Conservation (phyloP, 2,113 vertebrate species). For the Callaeas wilsoni region DNA sequence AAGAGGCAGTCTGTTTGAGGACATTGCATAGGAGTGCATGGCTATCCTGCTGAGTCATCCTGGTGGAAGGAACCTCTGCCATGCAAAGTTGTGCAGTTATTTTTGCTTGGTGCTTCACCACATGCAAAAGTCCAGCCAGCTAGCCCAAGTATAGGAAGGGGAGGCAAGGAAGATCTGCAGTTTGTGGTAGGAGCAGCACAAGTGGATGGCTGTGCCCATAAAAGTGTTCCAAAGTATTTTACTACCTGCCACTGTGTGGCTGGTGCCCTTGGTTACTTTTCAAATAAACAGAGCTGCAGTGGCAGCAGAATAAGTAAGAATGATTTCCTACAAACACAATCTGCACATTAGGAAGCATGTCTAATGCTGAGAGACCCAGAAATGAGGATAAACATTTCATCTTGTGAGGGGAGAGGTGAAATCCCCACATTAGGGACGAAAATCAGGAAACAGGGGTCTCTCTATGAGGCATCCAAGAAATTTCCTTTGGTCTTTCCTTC, state of each 20-base stretch:
- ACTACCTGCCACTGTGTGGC: background rate
- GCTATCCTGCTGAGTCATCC: conserved; percentile 15
- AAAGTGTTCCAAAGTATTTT: background rate
- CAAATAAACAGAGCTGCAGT: background rate
- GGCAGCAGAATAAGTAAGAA: background rate
- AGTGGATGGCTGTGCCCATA: background rate
- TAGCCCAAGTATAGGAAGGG: background rate
- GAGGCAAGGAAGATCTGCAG: background rate
- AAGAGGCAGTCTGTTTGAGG: conserved; percentile 4
- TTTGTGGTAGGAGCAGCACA: background rate
- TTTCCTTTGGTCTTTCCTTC: background rate
- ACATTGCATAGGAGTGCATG: background rate
- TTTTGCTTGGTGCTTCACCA: background rate
- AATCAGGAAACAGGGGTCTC: background rate
- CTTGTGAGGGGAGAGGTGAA: background rate
- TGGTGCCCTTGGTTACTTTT: background rate
- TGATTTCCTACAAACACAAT: background rate
- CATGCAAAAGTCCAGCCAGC: background rate
- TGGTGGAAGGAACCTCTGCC: background rate
- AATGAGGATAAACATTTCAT: background rate
- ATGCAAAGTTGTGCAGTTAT: background rate
- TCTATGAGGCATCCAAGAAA: background rate
- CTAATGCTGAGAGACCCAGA: background rate
- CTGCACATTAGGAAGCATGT: background rate
- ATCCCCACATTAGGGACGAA: background rate